These are phyloP conservation scores for Lepidurus couesii DNA, from an alignment of 1,140 invertebrate species.

Conservation along the genomic window DNA sequence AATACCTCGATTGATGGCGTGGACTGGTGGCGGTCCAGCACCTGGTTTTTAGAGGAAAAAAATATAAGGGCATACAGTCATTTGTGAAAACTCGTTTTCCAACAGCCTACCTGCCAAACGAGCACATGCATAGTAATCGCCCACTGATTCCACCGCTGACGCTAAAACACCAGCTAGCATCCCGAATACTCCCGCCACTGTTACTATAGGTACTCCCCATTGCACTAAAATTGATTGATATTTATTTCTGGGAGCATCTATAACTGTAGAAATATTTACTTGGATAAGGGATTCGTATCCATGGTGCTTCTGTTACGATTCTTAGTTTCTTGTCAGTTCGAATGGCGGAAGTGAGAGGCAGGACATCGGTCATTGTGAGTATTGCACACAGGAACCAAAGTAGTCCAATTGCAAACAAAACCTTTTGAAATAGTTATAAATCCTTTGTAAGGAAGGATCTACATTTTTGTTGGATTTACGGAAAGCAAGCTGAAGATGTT, in stretches of 20 bases:
- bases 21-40: conserved; percentile 70
- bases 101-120: conserved; percentile 54
- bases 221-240: conserved; percentile 53
- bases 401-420: conserved; percentile 32
- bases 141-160: conserved; percentile 78
- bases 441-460: too few species aligned
- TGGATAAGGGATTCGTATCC: conserved; percentile 81
- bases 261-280: conserved; percentile 46
- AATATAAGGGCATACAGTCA: not conserved
- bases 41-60: conserved; percentile 45
- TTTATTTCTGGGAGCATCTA: not conserved
- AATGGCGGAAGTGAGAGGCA: conserved; percentile 62
- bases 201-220: conserved; percentile 76
- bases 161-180: conserved; percentile 78
- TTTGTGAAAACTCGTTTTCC: not conserved
- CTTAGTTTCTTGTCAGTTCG: conserved; percentile 69
- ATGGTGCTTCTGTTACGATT: conserved; percentile 65
- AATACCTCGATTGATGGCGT: conserved; percentile 81
- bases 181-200: conserved; percentile 65
- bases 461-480: not conserved
- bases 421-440: conserved; percentile 3
- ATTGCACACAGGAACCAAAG: conserved; percentile 33
- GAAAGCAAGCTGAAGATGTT: conserved; percentile 16
- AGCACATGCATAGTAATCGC: conserved; percentile 82
- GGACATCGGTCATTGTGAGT: conserved; percentile 45